Base-by-base conservation (phyloP, 2,888 invertebrate species). In the Erynnis tages region DNA sequence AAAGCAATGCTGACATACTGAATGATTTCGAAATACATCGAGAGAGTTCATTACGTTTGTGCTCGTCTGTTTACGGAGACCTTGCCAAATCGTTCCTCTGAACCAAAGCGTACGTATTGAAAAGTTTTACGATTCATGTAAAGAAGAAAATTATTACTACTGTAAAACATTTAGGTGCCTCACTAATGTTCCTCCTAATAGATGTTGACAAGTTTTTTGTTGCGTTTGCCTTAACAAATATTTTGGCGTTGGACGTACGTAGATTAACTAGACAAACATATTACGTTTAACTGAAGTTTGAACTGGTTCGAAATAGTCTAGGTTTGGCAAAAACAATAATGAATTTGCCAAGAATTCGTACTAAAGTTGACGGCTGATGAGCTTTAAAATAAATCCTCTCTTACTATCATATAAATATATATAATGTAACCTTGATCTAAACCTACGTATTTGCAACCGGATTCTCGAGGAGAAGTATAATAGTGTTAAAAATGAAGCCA, bases 291-390 rank as follows among this genome's bases (percentile, higher is more conserved):
- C 43, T 43, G 50, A 35, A 50, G 19, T 27, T 49, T 32, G 3
- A 14, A 23, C 41, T 17, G 1, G 11, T 10, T 34, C 13, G 17
- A 25, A 34, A 66, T 60, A 56, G 53, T 56, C 60, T 63, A 53
- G 49, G 54, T 67, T 76, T 72, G 76, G 72, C 75, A 73, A 71
- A 70, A 73, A 70, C 66, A 72, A 65, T 35, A 48, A 55, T 29
- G 8, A 29, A 63, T 56, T 49, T 55, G 59, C 64, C 61, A 69
- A 67, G 66, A 62, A 57, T 47, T 4, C 40, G 40, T 37, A 32
- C 32, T 56, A 52, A 47, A 37, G 47, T 49, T 34, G 50, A 53
- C 41, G 32, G 27, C 49, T 56, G 53, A 48, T 49, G 54, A 41
- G 27, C 46, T 35, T 44, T 21, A 46, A 56, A 56, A 60, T 50